Evolutionary conservation across 2,113 vertebrate species (phyloP).

Genomic region (Colaptes auratus): DNA sequence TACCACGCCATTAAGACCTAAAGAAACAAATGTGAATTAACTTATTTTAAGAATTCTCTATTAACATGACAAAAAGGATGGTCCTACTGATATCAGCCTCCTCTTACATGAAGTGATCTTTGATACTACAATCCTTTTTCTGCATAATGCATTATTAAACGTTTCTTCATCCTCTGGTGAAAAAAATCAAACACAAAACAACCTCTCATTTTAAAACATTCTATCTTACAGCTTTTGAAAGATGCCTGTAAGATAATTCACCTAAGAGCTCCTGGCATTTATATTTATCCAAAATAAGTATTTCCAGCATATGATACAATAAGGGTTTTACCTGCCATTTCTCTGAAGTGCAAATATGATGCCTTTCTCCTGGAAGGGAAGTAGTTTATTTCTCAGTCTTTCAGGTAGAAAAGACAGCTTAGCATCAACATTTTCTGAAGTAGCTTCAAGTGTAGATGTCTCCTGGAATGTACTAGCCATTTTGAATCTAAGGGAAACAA

Average conservation of each 20-base stretch:
- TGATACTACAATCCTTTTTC: not conserved
- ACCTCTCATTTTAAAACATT: not conserved
- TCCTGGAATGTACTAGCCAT: slow-evolving; percentile 52
- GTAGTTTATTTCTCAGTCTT: slow-evolving; percentile 86
- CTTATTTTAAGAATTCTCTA: slow-evolving; percentile 42
- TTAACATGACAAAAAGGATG: slow-evolving; percentile 43
- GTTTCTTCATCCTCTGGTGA: not conserved
- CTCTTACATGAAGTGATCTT: not conserved
- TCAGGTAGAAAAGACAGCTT: slow-evolving; percentile 84
- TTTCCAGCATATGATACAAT: not conserved
- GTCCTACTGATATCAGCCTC: not conserved
- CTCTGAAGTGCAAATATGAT: slow-evolving; percentile 88
- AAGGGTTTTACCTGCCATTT: slow-evolving; percentile 84
- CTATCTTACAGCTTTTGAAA: not conserved
- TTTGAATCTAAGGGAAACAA: slow-evolving; percentile 57
- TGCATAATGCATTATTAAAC: not conserved
- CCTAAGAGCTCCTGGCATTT: not conserved
- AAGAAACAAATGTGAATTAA: slow-evolving; percentile 49
- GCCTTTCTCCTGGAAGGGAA: slow-evolving; percentile 93
- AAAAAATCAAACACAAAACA: not conserved
- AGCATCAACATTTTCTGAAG: slow-evolving; percentile 65
- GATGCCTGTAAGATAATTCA: not conserved
- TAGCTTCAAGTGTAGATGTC: not conserved
- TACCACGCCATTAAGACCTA: slow-evolving; percentile 4
- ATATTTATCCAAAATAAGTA: not conserved